A percentile compares a stretch with the other conserved stretches of the same genome.
Evolutionary conservation across 2,888 invertebrate species (phyloP).

Genomic region (Synanthedon vespiformis): DNA sequence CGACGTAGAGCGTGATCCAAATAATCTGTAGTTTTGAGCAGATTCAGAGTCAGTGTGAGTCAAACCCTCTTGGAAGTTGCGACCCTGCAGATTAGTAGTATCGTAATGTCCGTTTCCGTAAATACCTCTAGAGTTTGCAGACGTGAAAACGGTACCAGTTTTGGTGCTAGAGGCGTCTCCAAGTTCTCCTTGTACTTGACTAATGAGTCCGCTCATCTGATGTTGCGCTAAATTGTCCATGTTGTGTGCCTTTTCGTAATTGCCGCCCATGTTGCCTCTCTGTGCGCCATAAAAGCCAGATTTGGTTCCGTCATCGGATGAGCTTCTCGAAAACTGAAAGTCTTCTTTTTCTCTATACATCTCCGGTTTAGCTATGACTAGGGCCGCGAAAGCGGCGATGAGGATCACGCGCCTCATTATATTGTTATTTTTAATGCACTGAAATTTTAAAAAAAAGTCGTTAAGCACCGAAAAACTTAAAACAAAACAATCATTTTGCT

Average conservation of each 20-base stretch:
- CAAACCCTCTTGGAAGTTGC: conserved; percentile 47
- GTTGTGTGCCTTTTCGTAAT: conserved; percentile 60
- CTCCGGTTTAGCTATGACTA: conserved; percentile 47
- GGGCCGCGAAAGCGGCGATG: conserved; percentile 31
- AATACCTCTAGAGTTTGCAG: conserved; percentile 55
- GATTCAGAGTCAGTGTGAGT: conserved; percentile 22
- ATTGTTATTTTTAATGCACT: not conserved
- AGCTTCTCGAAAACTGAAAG: conserved; percentile 59
- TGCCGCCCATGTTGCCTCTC: conserved; percentile 65
- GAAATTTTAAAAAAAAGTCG: not conserved
- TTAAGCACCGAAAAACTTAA: not conserved
- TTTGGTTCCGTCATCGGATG: conserved; percentile 56
- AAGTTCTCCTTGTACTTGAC: conserved; percentile 52
- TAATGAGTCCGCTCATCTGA: conserved; percentile 56
- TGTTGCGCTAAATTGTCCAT: conserved; percentile 59
- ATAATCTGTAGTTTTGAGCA: conserved; percentile 13
- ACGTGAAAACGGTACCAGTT: conserved; percentile 47
- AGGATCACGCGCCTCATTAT: conserved; percentile 43
- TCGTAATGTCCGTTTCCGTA: conserved; percentile 51
- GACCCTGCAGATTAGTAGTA: conserved; percentile 43
- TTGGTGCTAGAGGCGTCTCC: conserved; percentile 45
- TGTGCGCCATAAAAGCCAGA: conserved; percentile 60
- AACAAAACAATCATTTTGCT: not conserved
- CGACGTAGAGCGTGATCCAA: conserved; percentile 11
- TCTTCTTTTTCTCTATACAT: conserved; percentile 60